phyloP scores from a whole-genome alignment of 1,140 invertebrate genomes.

The Callitettix versicolor region DNA sequence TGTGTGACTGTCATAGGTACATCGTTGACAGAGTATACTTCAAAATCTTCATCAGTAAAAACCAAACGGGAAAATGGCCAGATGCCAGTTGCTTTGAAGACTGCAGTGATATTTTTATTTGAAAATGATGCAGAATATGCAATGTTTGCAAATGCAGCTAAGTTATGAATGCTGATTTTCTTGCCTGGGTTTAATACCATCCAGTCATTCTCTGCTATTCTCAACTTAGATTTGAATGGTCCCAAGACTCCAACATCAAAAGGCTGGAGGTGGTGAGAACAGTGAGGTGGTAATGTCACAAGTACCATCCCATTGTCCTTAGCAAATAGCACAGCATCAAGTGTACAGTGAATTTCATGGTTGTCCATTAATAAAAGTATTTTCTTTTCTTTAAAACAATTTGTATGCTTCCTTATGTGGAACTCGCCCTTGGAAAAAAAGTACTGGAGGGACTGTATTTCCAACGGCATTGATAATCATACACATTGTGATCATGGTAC shows the following conservation, averaged over 20 bases:
- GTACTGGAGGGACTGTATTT: conserved; percentile 27
- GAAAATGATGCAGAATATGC: conserved; percentile 22
- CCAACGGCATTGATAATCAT: conserved; percentile 25
- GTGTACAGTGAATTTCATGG: conserved; percentile 24
- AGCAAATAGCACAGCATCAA: conserved; percentile 23
- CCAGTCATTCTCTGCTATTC: conserved; percentile 26
- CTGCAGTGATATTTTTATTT: conserved; percentile 20
- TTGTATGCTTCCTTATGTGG: conserved; percentile 30
- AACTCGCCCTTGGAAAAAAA: conserved; percentile 29
- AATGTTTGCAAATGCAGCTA: conserved; percentile 21
- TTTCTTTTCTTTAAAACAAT: conserved; percentile 25
- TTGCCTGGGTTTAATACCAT: conserved; percentile 25
- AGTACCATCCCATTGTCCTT: conserved; percentile 30
- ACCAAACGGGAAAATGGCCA: conserved; percentile 28
- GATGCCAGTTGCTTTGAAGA: conserved; percentile 22
- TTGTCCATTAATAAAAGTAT: conserved; percentile 30
- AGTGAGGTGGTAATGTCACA: conserved; percentile 34
- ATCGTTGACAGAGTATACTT: neutral
- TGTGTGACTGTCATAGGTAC: neutral
- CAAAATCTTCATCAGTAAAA: conserved; percentile 30
- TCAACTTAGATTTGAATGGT: conserved; percentile 29
- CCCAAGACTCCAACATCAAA: conserved; percentile 34
- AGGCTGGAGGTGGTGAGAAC: conserved; percentile 36
- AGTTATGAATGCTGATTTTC: conserved; percentile 27
- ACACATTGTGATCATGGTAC: conserved; percentile 25